Evolutionary conservation across 2,797 vertebrate species (phyloP).

Genomic region (Spinibarbus caldwelli): DNA sequence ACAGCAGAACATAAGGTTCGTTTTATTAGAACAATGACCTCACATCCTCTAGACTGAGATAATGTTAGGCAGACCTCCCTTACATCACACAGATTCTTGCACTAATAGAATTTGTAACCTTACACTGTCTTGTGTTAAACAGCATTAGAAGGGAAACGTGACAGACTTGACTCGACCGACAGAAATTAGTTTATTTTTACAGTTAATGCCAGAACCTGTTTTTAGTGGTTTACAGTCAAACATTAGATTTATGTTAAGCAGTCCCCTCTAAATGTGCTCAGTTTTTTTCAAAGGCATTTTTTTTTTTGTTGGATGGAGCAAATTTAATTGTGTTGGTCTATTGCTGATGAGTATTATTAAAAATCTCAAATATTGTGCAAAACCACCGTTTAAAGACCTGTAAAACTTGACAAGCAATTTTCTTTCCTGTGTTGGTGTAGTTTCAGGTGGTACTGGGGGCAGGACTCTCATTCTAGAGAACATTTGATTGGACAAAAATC

Average conservation of each 20-base stretch:
- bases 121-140: constrained; percentile 25
- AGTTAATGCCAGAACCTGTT: background rate
- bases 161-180: background rate
- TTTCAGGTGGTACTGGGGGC: background rate
- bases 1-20: background rate
- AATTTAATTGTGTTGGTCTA: background rate
- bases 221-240: background rate
- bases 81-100: constrained; percentile 12
- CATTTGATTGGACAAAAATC: background rate
- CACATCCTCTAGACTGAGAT: constrained; percentile 9
- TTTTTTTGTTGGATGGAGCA: background rate
- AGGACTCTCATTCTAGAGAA: background rate
- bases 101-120: constrained; percentile 29
- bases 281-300: background rate
- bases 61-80: constrained; percentile 21
- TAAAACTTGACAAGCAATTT: background rate
- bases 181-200: background rate
- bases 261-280: background rate
- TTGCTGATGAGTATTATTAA: background rate
- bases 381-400: background rate
- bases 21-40: background rate
- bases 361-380: background rate
- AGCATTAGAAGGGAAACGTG: background rate
- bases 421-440: background rate
- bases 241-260: background rate